Percentiles rank a stretch among this genome's conserved stretches.
Evolutionary conservation across 2,797 vertebrate genomes (phyloP).

Genomic region (Manis crassicaudata): DNA sequence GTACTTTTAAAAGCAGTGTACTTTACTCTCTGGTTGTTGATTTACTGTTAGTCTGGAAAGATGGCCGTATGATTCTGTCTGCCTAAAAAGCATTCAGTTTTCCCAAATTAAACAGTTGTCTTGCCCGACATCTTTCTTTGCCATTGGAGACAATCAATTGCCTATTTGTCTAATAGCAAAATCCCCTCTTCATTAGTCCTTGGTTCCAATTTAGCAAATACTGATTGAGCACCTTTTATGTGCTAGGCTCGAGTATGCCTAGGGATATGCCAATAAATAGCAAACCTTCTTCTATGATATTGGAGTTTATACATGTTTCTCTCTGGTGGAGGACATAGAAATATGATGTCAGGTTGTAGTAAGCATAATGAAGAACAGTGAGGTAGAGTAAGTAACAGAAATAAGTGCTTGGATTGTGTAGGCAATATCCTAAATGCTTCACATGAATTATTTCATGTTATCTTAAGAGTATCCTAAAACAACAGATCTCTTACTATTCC

Average conservation of each 20-base stretch:
- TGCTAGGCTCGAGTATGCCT: neutral
- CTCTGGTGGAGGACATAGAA: neutral
- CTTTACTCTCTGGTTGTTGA: neutral
- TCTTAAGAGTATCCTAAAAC: neutral
- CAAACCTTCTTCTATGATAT: neutral
- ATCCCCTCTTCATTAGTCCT: neutral
- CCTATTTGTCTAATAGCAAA: neutral
- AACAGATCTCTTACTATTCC: neutral
- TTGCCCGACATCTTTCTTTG: neutral
- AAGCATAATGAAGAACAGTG: neutral
- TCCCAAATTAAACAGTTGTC: neutral
- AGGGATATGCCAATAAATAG: neutral
- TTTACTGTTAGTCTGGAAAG: neutral
- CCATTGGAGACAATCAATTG: neutral
- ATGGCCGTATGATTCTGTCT: neutral
- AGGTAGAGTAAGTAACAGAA: neutral
- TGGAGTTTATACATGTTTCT: neutral
- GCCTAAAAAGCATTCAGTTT: neutral
- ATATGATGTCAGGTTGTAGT: neutral
- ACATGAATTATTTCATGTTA: neutral
- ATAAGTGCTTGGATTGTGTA: slow-evolving; percentile 1
- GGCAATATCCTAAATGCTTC: neutral
- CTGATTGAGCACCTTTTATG: neutral
- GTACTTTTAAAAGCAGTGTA: neutral
- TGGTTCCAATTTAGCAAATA: neutral